These are phyloP conservation scores for Berghia stephanieae DNA, from an alignment of 1,140 invertebrate species.

Conservation along the genomic window DNA sequence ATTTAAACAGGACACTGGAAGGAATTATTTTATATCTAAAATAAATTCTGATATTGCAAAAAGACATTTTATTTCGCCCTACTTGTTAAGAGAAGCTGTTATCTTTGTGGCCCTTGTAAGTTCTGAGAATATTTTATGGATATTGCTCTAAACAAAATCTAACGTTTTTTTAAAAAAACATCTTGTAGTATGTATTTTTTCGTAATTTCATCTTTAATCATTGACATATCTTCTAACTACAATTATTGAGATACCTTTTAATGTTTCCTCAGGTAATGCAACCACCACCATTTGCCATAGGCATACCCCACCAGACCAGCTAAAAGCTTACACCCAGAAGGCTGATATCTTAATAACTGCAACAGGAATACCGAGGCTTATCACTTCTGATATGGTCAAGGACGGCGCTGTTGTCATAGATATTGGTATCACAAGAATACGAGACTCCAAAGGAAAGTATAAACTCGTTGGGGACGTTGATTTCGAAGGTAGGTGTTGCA, in stretches of 20 bases:
- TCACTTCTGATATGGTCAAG: constrained; percentile 87
- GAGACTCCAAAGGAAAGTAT: constrained; percentile 73
- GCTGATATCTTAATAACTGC: constrained; percentile 87
- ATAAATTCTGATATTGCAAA: too few species aligned
- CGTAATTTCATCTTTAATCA: too few species aligned
- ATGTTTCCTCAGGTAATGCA: constrained; percentile 75
- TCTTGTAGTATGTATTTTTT: too few species aligned
- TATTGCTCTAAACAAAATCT: too few species aligned
- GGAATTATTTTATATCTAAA: too few species aligned
- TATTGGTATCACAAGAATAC: constrained; percentile 83
- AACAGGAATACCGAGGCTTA: constrained; percentile 81
- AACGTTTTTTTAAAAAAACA: not conserved
- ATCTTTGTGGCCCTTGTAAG: too few species aligned
- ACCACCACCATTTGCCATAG: constrained; percentile 89
- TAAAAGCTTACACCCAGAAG: constrained; percentile 74
- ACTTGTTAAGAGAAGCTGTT: too few species aligned
- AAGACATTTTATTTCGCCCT: too few species aligned
- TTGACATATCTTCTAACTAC: too few species aligned
- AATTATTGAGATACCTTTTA: too few species aligned
- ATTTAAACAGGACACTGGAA: too few species aligned
- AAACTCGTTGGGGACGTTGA: constrained; percentile 88
- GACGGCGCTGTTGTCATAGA: constrained; percentile 88
- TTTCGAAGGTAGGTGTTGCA: constrained; percentile 75
- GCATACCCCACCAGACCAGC: constrained; percentile 80
- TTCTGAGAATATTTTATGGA: too few species aligned